A percentile compares a stretch with the other conserved stretches of the same genome.
Evolutionary conservation across 1,140 invertebrate genomes (phyloP).

Genomic region (Leucophenga varia): DNA sequence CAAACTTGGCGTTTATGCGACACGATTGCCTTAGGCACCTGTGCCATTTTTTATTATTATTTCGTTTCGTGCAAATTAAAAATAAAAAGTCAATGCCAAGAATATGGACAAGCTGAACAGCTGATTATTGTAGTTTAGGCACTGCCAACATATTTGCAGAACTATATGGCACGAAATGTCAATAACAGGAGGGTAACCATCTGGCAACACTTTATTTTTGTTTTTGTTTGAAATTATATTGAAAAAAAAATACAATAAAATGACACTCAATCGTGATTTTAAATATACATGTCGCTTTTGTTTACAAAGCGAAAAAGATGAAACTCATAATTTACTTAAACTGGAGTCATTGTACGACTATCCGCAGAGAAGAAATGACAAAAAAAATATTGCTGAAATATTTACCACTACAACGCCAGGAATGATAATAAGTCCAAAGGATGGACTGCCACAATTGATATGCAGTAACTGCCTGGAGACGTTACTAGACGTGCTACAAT

Average conservation of each 20-base stretch:
- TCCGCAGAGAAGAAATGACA: no score
- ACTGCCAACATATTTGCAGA: not conserved
- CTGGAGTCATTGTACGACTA: not conserved
- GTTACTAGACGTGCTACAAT: not conserved
- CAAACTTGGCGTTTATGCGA: constrained; percentile 72
- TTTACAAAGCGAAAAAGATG: not conserved
- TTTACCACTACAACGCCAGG: not conserved
- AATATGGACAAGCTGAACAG: no score
- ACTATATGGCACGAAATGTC: not conserved
- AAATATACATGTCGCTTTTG: not conserved
- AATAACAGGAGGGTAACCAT: constrained; percentile 12
- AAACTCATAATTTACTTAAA: not conserved
- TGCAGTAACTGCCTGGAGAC: not conserved
- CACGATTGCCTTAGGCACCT: constrained; percentile 41
- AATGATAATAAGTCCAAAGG: not conserved
- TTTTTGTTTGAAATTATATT: no score
- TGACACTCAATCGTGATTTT: no score
- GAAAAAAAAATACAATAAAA: no score
- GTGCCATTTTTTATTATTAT: constrained; percentile 30
- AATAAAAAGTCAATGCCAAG: no score
- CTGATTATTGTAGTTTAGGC: not conserved
- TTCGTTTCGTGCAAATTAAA: no score
- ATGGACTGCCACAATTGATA: not conserved
- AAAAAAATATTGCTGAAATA: not conserved
- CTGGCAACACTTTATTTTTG: no score